Evolutionary conservation across 2,888 invertebrate species (phyloP), one percentile per base, ranked within the genome.

Genomic region (Hesperia comma): DNA sequence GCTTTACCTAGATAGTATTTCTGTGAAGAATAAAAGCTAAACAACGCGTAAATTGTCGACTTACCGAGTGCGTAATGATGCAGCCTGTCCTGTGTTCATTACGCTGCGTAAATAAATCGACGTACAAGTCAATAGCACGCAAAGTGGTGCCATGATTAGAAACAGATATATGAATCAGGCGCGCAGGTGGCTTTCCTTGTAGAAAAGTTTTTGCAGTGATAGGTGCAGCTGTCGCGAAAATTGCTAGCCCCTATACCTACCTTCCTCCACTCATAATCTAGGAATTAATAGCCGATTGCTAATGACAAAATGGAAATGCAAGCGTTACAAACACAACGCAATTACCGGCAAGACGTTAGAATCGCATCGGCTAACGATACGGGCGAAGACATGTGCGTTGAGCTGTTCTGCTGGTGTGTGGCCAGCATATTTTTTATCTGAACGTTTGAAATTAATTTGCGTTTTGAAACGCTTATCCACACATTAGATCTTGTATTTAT

Each of bases 121-220:
- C n/a, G 54, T 37, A 61, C 54, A n/a, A 60, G 61, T 61, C 60
- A 55, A 55, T 55, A 53, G 66, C 60, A 21, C 19, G 58, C 69
- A 63, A 70, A 70, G 68, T 67, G 71, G 70, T 69, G 67, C 72
- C 64, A 70, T 72, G 75, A 79, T 78, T 78, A 78, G 75, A 74
- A 75, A 74, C 72, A 73, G 71, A 76, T 72, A 75, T 70, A 73
- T 77, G 79, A 82, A 82, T 79, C 79, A 78, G 79, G 75, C 75
- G 74, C 79, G 92, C 92, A 92, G 92, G 91, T 92, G 92, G 80
- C 79, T 86, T 85, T 84, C 84, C 84, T 82, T 72, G 74, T 80
- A 84, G 87, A 86, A 86, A 87, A 85, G 83, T 92, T 92, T 92
- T 92, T 92, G 87, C 89, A 84, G 79, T 88, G 90, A 90, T 90